A percentile compares a stretch with the other conserved stretches of the same genome.
phyloP scores from a whole-genome alignment of 2,888 invertebrate species.

The Dryadula phaetusa region DNA sequence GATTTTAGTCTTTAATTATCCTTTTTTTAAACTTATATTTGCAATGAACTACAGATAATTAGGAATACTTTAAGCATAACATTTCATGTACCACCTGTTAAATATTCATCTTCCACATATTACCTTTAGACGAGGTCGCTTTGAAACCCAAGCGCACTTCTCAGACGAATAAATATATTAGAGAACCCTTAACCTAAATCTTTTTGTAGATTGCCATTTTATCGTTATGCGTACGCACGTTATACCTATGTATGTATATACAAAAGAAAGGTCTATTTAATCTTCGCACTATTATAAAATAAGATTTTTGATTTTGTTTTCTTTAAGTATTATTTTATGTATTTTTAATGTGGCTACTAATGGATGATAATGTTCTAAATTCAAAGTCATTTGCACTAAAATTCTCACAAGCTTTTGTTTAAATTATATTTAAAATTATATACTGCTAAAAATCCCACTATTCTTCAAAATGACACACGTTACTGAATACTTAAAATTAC shows the following conservation, averaged over 20 bases:
- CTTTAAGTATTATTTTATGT: too few species aligned
- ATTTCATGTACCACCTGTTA: not conserved
- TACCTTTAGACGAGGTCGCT: conserved; percentile 31
- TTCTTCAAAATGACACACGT: not conserved
- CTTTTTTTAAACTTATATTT: not conserved
- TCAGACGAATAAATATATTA: conserved; percentile 36
- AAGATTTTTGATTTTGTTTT: too few species aligned
- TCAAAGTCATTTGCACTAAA: not conserved
- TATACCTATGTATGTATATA: not conserved
- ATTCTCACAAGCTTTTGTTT: not conserved
- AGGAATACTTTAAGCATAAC: not conserved
- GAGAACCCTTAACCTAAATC: conserved; percentile 41
- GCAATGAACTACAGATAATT: not conserved
- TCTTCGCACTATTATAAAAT: not conserved
- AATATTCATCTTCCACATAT: conserved; percentile 32
- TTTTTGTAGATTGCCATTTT: conserved; percentile 16
- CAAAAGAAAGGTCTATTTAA: not conserved
- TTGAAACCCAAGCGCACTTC: conserved; percentile 29
- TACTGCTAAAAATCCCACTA: not conserved
- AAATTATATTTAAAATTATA: not conserved
- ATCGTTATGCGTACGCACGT: not conserved
- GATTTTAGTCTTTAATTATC: too few species aligned
- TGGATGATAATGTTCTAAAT: not conserved
- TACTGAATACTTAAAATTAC: conserved; percentile 15
- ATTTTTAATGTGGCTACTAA: too few species aligned